phyloP scores from a whole-genome alignment of 2,113 vertebrate genomes.

The Muscicapa adusta region DNA sequence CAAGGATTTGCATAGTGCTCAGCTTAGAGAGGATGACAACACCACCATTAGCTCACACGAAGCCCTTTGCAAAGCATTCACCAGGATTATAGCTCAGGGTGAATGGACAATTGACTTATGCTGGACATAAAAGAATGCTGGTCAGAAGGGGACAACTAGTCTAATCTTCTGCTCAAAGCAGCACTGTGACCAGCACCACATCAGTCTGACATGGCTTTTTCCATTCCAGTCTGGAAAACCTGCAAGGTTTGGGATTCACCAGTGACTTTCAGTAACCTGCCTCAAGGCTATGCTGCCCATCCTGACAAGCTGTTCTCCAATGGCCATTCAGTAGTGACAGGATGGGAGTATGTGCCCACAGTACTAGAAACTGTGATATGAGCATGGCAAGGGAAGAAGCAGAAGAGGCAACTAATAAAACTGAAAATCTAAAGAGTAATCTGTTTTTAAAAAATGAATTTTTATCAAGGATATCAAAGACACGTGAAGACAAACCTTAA shows the following conservation, averaged over 20 bases:
- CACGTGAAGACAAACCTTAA: background rate
- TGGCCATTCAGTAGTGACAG: background rate
- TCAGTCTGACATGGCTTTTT: background rate
- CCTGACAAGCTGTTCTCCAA: background rate
- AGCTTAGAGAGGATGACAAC: background rate
- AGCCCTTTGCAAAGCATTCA: background rate
- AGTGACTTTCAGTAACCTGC: background rate
- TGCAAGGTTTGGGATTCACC: background rate
- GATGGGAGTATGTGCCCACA: background rate
- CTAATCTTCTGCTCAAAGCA: background rate
- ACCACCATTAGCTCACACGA: background rate
- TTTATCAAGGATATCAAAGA: background rate
- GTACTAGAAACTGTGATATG: background rate
- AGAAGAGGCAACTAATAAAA: background rate
- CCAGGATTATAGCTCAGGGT: background rate
- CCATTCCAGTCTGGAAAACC: background rate
- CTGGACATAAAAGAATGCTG: background rate
- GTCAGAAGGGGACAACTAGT: background rate
- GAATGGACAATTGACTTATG: background rate
- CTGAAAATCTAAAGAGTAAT: background rate
- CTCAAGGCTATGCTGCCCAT: rapidly evolving
- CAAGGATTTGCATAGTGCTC: background rate
- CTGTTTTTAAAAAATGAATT: background rate
- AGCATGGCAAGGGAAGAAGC: background rate
- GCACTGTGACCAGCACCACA: background rate